A percentile compares a stretch with the other conserved stretches of the same genome.
Conservation (phyloP, 2,888 invertebrate genomes). For the Metellina segmentata region DNA sequence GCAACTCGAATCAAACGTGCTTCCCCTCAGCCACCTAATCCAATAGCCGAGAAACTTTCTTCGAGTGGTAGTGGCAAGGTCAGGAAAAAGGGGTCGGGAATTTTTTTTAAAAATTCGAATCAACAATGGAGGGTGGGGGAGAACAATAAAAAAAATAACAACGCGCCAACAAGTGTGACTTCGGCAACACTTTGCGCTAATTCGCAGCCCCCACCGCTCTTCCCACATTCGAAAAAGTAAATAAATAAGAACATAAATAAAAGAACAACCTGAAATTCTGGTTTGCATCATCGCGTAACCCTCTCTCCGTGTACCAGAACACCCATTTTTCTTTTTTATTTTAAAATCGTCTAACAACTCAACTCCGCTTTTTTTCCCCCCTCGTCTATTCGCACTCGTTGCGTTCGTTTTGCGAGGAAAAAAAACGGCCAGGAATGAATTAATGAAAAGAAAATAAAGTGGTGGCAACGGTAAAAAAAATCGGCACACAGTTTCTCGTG, state of each 20-base stretch:
- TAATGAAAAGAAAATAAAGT: conserved; percentile 25
- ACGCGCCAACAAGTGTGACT: conserved; percentile 24
- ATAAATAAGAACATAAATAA: conserved; percentile 6
- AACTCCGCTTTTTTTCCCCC: background rate
- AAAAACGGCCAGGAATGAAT: background rate
- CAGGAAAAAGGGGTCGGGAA: background rate
- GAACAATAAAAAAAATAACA: conserved; percentile 20
- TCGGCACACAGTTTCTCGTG: background rate
- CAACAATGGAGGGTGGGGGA: conserved; percentile 17
- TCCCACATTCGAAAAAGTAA: conserved; percentile 1
- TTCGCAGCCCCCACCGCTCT: background rate
- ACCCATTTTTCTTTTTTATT: conserved; percentile 16
- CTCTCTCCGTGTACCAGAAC: conserved; percentile 1
- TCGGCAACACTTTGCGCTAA: background rate
- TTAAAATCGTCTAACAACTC: background rate
- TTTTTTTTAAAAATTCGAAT: background rate
- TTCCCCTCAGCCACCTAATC: background rate
- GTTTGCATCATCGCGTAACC: conserved; percentile 35
- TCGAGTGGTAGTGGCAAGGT: background rate
- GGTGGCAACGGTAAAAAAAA: background rate
- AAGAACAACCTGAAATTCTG: conserved; percentile 43
- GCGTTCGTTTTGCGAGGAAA: background rate
- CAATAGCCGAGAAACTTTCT: background rate
- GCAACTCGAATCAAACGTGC: background rate
- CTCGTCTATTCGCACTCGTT: background rate